phyloP scores from a whole-genome alignment of 2,888 invertebrate species.

The Poecilus cupreus region DNA sequence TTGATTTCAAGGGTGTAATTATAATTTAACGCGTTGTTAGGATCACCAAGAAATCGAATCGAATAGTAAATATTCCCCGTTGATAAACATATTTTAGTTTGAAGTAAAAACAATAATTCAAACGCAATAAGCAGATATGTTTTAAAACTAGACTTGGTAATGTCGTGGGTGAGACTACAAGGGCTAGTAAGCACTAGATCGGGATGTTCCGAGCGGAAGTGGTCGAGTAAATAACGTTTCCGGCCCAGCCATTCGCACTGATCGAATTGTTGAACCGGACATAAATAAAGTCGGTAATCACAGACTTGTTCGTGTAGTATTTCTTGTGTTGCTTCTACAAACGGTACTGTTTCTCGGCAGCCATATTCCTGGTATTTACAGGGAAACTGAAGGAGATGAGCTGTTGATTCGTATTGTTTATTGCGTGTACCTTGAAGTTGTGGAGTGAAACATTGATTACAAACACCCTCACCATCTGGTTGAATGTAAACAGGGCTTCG shows the following conservation, averaged over 20 bases:
- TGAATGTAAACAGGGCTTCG: not conserved
- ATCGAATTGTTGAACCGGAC: not conserved
- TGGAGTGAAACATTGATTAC: not conserved
- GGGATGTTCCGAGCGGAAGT: not conserved
- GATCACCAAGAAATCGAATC: not conserved
- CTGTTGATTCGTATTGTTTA: not conserved
- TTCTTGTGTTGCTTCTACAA: not conserved
- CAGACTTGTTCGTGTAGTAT: not conserved
- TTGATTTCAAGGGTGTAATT: not conserved
- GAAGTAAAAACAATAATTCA: not conserved
- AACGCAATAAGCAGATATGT: not conserved
- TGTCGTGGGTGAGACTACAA: not conserved
- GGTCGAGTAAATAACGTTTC: not conserved
- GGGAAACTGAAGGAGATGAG: not conserved
- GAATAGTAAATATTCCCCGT: constrained; percentile 8
- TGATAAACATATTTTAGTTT: not conserved
- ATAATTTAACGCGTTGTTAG: not conserved
- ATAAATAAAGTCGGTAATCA: not conserved
- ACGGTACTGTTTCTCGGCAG: not conserved
- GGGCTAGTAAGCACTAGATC: not conserved
- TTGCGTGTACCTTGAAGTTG: not conserved
- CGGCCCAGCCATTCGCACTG: constrained; percentile 5
- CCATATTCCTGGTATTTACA: constrained; percentile 9
- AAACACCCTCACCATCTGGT: not conserved
- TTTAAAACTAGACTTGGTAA: not conserved